Base-by-base conservation (phyloP, 1,140 invertebrate genomes). In the Mesaphorura yosii region DNA sequence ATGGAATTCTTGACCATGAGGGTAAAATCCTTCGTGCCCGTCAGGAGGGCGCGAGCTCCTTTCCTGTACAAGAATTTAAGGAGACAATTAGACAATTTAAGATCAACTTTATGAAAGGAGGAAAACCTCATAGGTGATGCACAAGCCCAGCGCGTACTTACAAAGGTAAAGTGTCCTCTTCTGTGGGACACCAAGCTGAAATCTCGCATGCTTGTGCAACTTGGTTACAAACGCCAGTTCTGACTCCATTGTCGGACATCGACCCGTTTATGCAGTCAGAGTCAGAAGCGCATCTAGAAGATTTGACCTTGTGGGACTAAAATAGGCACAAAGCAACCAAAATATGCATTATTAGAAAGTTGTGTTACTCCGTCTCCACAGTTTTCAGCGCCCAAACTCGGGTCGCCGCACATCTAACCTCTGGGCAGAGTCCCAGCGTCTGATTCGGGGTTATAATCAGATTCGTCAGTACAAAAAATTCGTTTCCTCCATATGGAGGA, bases 381-480 rank as follows among this genome's bases (percentile, higher is more conserved):
- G n/a, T n/a, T n/a, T n/a, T n/a, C n/a, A n/a, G n/a, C n/a, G n/a
- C n/a, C n/a, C n/a, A n/a, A n/a, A n/a, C n/a, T n/a, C n/a, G n/a
- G n/a, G n/a, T 69, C 50, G n/a, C 54, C 12, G 15, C 31, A 34
- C n/a, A 10, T 34, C n/a, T n/a, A 34, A 73, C 74, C 65, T 77
- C 74, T 31, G 65, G 53, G 67, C 75, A 77, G 7, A 42, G 52
- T 20, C 59, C 63, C 40, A 68, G 66, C 17, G 62, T 68, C 60
- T 77, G 75, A 45, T 70, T 67, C 37, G 66, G 65, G 6, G 75
- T 77, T 22, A 75, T 69, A 14, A 76, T 66, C 7, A 73, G 58
- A 65, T 77, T 76, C 28, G 76, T 77, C 41, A 68, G 69, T 37
- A 77, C 70, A 66, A 77, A 77, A 53, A 76, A 75, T 17, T 74